phyloP scores from a whole-genome alignment of 1,140 invertebrate species.

The Argopecten irradians region DNA sequence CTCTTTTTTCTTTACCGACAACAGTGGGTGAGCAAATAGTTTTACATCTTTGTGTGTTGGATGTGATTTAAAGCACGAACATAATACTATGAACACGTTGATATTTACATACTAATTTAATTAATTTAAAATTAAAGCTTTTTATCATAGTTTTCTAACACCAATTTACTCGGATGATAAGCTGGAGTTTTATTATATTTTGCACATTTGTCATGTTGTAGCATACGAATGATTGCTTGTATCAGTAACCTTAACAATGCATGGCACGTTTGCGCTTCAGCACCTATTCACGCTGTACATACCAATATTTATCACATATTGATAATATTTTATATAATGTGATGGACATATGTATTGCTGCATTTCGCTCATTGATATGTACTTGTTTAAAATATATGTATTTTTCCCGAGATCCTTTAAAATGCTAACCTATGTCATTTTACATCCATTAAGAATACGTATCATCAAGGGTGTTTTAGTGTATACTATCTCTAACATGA shows the following conservation, averaged over 20 bases:
- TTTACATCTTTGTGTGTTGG: slow-evolving; percentile 21
- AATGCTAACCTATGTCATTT: too few species aligned
- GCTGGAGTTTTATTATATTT: background rate
- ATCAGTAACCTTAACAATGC: background rate
- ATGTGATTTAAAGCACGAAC: background rate
- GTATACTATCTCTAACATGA: too few species aligned
- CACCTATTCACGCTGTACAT: background rate
- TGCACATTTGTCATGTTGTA: background rate
- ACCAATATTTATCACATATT: background rate
- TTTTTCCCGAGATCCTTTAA: too few species aligned
- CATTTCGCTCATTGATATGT: too few species aligned
- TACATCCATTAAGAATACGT: too few species aligned
- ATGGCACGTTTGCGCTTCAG: background rate
- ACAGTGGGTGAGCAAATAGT: slow-evolving; percentile 20
- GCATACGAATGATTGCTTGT: background rate
- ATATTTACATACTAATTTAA: background rate
- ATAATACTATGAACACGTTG: background rate
- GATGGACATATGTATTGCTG: too few species aligned
- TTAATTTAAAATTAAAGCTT: background rate
- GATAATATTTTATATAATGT: too few species aligned
- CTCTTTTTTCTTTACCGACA: slow-evolving; percentile 22
- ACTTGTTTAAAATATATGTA: too few species aligned
- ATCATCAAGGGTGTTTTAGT: too few species aligned
- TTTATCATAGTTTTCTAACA: background rate
- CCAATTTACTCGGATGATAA: background rate